Evolutionary conservation across 2,797 vertebrate genomes (phyloP), one percentile per base, ranked within the genome.

Genomic region (Mallotus villosus): DNA sequence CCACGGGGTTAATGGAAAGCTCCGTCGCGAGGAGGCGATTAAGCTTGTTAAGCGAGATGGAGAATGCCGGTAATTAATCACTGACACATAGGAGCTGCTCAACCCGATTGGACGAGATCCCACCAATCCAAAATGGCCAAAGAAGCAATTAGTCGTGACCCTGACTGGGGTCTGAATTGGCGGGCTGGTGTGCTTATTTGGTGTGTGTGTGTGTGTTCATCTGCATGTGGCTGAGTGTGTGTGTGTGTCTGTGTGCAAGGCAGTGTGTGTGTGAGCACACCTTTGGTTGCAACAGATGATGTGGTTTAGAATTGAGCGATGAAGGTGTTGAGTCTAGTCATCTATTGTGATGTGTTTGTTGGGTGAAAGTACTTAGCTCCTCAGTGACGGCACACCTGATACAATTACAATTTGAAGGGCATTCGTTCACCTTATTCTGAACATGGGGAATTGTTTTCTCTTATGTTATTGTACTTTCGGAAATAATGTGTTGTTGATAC

Each of bases 61-160:
- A 84, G 83, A 76, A 87, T 32, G 74, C 82, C 24, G 84, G 88
- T 87, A 86, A 92, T 93, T 91, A 92, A 92, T 92, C 89, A 91
- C 80, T 84, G 86, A 86, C 88, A 88, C 84, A 73, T 68, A 55
- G 75, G 61, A 68, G 77, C 73, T 16, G 62, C 32, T 70, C 62
- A 3, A 74, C 79, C 78, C 81, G 81, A 87, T 83, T 87, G 79
- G 84, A 65, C 73, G 75, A 77, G 57, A 84, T 77, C 67, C 58
- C 75, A 83, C 83, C 85, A 84, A 86, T 86, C 76, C 27, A 71
- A 73, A 73, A 0, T 1, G 81, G 74, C 65, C 67, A n/a, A 60
- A 81, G 79, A 74, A 58, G 72, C 78, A 82, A 81, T 85, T 80
- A 84, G 76, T 72, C 64, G 61, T 76, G 80, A 86, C 75, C 79